These are phyloP conservation scores for Platichthys flesus DNA, from an alignment of 2,113 vertebrate species.

Conservation along the genomic window DNA sequence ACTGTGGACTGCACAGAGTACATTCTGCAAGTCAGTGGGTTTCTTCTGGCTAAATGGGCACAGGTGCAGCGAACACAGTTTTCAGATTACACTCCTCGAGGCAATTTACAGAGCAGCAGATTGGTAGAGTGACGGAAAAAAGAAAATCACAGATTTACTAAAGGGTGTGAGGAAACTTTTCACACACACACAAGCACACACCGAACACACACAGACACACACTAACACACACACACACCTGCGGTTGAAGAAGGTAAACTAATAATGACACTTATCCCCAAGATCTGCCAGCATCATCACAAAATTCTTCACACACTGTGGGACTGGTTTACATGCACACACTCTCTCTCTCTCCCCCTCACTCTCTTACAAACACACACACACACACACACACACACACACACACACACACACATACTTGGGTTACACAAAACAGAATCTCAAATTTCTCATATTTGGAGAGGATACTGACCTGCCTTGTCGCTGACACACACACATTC, in stretches of 20 bases:
- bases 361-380: not conserved
- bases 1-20: constrained; percentile 11
- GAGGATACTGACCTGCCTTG: constrained; percentile 83
- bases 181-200: constrained; percentile 2
- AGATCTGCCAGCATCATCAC: constrained; percentile 56
- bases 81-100: constrained; percentile 29
- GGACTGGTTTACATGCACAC: constrained; percentile 36
- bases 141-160: not conserved
- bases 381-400: constrained; percentile 1
- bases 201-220: not conserved
- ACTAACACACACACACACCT: not conserved
- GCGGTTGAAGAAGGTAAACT: constrained; percentile 25
- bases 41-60: constrained; percentile 32
- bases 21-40: constrained; percentile 39
- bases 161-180: constrained; percentile 36
- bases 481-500: constrained; percentile 86
- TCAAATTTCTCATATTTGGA: constrained; percentile 71
- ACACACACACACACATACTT: constrained; percentile 34
- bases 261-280: constrained; percentile 30
- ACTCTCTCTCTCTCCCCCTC: constrained; percentile 16
- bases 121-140: not conserved
- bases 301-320: constrained; percentile 9
- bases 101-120: constrained; percentile 22
- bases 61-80: constrained; percentile 45
- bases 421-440: constrained; percentile 57